Conservation (phyloP, 1,140 invertebrate species). For the Cydia strobilella region DNA sequence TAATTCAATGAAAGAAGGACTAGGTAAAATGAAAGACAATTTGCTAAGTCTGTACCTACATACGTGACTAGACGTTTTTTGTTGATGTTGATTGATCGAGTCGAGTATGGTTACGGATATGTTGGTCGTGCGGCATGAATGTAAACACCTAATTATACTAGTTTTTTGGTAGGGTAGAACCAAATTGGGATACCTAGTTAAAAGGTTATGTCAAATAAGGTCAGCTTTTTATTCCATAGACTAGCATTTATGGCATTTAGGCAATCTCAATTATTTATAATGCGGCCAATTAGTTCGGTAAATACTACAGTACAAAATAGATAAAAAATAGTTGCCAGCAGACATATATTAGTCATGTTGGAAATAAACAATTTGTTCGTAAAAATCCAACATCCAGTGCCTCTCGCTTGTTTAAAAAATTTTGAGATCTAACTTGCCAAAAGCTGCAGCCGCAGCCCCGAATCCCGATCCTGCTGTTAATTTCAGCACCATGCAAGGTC, state of each 20-base stretch:
- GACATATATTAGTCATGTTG: no score
- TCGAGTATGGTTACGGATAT: conserved; percentile 16
- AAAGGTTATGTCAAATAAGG: background rate
- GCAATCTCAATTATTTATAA: no score
- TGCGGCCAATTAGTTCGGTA: no score
- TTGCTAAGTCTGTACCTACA: conserved; percentile 3
- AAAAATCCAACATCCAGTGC: no score
- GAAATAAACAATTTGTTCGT: no score
- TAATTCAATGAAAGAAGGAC: background rate
- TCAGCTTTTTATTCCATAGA: background rate
- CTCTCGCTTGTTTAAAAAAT: no score
- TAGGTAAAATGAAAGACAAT: background rate
- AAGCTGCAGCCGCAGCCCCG: no score
- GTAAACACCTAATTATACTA: conserved; percentile 19
- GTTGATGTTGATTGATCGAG: conserved; percentile 17
- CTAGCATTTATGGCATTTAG: background rate
- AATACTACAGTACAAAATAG: no score
- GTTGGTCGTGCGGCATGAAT: conserved; percentile 5
- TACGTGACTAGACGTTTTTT: conserved; percentile 28
- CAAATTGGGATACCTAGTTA: conserved; percentile 13
- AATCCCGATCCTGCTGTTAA: no score
- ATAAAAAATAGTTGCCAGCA: no score
- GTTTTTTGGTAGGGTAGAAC: background rate
- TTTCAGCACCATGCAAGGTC: no score
- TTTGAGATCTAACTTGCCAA: no score